Conservation (phyloP, 2,797 vertebrate genomes). For the Lacerta agilis region DNA sequence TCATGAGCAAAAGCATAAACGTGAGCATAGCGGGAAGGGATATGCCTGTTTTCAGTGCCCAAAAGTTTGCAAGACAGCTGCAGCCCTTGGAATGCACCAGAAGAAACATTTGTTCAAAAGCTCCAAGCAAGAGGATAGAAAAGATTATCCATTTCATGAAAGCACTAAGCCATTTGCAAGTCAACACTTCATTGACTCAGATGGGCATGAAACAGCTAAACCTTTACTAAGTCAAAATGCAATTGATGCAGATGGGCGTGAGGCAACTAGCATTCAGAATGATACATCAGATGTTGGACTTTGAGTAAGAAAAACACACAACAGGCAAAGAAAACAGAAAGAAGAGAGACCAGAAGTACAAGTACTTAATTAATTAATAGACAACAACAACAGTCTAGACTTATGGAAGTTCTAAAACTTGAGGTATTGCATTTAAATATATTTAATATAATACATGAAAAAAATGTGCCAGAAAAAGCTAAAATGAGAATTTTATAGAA, state of each 20-base stretch:
- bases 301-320: constrained; percentile 62
- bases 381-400: not conserved
- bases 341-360: constrained; percentile 56
- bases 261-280: constrained; percentile 69
- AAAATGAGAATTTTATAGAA: constrained; percentile 68
- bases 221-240: constrained; percentile 64
- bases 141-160: constrained; percentile 68
- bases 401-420: constrained; percentile 49
- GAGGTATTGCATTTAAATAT: constrained; percentile 60
- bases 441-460: constrained; percentile 64
- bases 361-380: constrained; percentile 46
- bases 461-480: constrained; percentile 61
- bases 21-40: constrained; percentile 82
- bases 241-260: constrained; percentile 67
- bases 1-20: constrained; percentile 93
- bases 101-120: constrained; percentile 87
- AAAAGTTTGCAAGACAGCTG: constrained; percentile 87
- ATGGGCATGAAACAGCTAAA: constrained; percentile 68
- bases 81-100: constrained; percentile 85
- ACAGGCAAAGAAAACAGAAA: constrained; percentile 32
- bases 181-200: constrained; percentile 66
- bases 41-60: constrained; percentile 85
- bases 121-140: constrained; percentile 72
- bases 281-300: constrained; percentile 65
- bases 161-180: constrained; percentile 64